Percentiles rank a stretch among this genome's conserved stretches.
Conservation (phyloP, 1,140 invertebrate species). For the Ceratosolen solmsi region DNA sequence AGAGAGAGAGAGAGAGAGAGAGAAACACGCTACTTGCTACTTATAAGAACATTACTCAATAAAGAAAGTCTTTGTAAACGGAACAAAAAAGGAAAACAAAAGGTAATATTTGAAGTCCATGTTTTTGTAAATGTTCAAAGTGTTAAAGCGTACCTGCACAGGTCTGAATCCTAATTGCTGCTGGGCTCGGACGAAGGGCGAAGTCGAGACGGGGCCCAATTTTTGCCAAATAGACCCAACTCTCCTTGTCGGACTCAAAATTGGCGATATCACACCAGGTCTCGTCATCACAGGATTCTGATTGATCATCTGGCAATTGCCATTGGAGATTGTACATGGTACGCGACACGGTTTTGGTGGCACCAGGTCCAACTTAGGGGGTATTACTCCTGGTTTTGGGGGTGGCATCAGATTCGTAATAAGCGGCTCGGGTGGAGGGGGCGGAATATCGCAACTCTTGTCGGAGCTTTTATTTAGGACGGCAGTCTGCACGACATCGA, state of each 20-base stretch:
- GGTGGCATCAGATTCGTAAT: slow-evolving; percentile 68
- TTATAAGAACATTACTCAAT: too few species aligned
- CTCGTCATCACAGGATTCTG: slow-evolving; percentile 64
- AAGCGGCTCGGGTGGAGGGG: slow-evolving; percentile 53
- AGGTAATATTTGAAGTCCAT: too few species aligned
- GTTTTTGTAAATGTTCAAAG: too few species aligned
- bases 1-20: too few species aligned
- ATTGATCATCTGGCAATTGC: slow-evolving; percentile 63
- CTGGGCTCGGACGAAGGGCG: slow-evolving; percentile 71
- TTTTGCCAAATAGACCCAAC: slow-evolving; percentile 68
- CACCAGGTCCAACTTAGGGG: slow-evolving; percentile 69
- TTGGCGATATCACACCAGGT: slow-evolving; percentile 63
- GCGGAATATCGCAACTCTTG: slow-evolving; percentile 25
- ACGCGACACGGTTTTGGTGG: slow-evolving; percentile 71
- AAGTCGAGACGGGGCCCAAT: slow-evolving; percentile 71
- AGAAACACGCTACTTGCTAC: too few species aligned
- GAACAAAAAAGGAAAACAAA: too few species aligned
- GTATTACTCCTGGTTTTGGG: slow-evolving; percentile 66
- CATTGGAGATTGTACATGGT: slow-evolving; percentile 64
- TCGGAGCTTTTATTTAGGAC: slow-evolving; percentile 64
- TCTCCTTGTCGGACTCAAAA: slow-evolving; percentile 60
- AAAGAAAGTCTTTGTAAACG: too few species aligned
- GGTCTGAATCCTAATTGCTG: slow-evolving; percentile 64
- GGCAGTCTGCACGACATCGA: slow-evolving; percentile 67
- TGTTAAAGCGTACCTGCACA: slow-evolving; percentile 18